These are phyloP conservation scores for Tinea trinotella DNA, from an alignment of 2,888 invertebrate genomes.

Conservation along the genomic window DNA sequence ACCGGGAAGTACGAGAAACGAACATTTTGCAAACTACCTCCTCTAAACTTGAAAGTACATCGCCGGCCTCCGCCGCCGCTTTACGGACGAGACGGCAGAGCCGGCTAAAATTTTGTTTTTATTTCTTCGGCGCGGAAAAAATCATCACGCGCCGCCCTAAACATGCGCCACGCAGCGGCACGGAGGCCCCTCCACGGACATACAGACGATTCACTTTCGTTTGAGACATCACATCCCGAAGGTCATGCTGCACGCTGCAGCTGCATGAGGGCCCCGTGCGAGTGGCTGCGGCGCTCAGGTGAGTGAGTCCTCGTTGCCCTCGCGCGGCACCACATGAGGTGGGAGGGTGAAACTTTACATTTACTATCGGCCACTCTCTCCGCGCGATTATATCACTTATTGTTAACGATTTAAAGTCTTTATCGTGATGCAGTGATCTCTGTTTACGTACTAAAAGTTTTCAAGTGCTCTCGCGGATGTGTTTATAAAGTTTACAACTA, in stretches of 20 bases:
- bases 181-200: slow-evolving; percentile 55
- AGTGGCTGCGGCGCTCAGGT: slow-evolving; percentile 59
- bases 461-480: slow-evolving; percentile 35
- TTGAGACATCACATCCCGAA: slow-evolving; percentile 66
- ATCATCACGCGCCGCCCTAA: slow-evolving; percentile 68
- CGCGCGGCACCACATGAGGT: slow-evolving; percentile 32
- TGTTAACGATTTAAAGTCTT: slow-evolving; percentile 29
- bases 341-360: slow-evolving; percentile 43
- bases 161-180: slow-evolving; percentile 74
- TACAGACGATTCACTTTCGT: slow-evolving; percentile 69
- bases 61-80: background rate
- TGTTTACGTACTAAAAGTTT: slow-evolving; percentile 36
- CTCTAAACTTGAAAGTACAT: background rate
- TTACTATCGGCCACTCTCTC: slow-evolving; percentile 36
- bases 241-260: slow-evolving; percentile 32
- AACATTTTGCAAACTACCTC: background rate
- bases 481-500: background rate
- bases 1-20: background rate
- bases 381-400: slow-evolving; percentile 37
- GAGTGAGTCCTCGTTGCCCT: slow-evolving; percentile 27
- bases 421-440: slow-evolving; percentile 25
- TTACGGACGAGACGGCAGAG: background rate
- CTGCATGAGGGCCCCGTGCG: slow-evolving; percentile 47
- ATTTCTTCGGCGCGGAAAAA: slow-evolving; percentile 68
- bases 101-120: slow-evolving; percentile 63